Evolutionary conservation across 2,888 invertebrate species (phyloP).

Genomic region (Xestia xanthographa): DNA sequence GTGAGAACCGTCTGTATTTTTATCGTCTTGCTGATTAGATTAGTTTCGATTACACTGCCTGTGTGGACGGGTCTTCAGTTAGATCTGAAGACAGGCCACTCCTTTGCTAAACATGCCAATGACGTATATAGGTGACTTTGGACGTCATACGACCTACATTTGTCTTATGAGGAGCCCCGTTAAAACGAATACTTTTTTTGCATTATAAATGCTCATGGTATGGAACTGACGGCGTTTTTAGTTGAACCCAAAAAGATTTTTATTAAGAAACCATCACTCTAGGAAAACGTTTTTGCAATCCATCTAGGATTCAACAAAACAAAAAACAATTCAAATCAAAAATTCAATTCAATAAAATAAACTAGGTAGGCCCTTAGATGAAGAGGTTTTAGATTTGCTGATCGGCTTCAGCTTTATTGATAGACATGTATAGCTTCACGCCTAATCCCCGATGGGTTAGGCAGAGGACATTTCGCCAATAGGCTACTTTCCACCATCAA

Average conservation of each 20-base stretch:
- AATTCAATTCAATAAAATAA: no score
- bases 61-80: conserved; percentile 12
- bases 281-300: not conserved
- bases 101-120: conserved; percentile 26
- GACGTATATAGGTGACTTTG: conserved; percentile 14
- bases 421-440: not conserved
- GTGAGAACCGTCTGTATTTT: conserved; percentile 24
- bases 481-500: no score
- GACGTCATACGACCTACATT: conserved; percentile 16
- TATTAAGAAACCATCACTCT: not conserved
- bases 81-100: conserved; percentile 17
- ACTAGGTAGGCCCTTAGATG: not conserved
- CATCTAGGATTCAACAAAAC: no score
- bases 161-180: not conserved
- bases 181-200: not conserved
- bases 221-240: not conserved
- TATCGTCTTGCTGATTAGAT: conserved; percentile 52
- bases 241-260: not conserved
- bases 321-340: no score
- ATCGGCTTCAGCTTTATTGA: not conserved
- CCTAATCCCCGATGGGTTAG: not conserved
- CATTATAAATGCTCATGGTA: not conserved
- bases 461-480: no score
- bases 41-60: conserved; percentile 7
- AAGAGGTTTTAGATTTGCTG: not conserved